A percentile compares a stretch with the other conserved stretches of the same genome.
These are phyloP conservation scores for Sminthopsis crassicaudata DNA, from an alignment of 2,113 vertebrate genomes.

Conservation along the genomic window DNA sequence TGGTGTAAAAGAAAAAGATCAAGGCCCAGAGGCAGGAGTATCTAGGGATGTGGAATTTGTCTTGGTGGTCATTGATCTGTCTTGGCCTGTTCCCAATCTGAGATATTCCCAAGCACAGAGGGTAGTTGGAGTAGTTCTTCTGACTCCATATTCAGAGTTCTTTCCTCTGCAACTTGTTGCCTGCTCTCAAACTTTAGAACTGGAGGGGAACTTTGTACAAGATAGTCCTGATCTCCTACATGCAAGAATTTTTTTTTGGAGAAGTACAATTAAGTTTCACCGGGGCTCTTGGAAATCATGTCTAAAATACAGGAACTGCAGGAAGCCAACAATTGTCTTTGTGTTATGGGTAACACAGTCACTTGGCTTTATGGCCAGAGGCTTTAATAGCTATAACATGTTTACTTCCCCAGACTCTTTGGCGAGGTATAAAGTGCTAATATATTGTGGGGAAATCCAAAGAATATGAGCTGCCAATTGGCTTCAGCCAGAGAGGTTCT, in stretches of 20 bases:
- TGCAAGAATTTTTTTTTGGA: constrained; percentile 42
- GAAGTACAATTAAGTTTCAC: constrained; percentile 62
- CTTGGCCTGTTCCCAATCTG: not conserved
- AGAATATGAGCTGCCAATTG: not conserved
- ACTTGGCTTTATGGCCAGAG: constrained; percentile 63
- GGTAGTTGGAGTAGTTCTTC: not conserved
- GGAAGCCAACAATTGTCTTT: constrained; percentile 80
- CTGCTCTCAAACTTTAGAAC: not conserved
- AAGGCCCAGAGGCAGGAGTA: not conserved
- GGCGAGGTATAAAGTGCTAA: constrained; percentile 58
- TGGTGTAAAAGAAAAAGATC: not conserved
- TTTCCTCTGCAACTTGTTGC: not conserved
- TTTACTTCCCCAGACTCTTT: constrained; percentile 73
- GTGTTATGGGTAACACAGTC: constrained; percentile 62
- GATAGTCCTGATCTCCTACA: not conserved
- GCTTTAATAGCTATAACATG: constrained; percentile 72
- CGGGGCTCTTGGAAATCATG: constrained; percentile 78
- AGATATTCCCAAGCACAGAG: not conserved
- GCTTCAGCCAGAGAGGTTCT: not conserved
- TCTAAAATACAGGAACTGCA: constrained; percentile 58
- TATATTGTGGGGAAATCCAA: constrained; percentile 25
- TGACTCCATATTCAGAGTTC: not conserved
- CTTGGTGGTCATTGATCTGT: not conserved
- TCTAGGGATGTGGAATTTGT: not conserved
- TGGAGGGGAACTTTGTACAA: not conserved